These are phyloP conservation scores for Rhinatrema bivittatum DNA, from an alignment of 2,797 vertebrate species.

Conservation along the genomic window DNA sequence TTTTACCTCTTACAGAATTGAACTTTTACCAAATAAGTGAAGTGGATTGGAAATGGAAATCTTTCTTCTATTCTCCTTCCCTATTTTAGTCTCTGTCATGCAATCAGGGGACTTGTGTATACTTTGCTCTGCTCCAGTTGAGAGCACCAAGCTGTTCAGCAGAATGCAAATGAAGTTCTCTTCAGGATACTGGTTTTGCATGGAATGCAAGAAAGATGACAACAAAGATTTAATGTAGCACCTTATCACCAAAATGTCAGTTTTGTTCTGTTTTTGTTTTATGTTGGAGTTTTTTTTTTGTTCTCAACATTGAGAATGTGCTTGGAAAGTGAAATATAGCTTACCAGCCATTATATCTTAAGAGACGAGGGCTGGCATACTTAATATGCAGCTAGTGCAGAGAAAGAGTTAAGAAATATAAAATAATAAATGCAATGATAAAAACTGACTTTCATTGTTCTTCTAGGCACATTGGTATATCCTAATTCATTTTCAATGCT, in stretches of 20 bases:
- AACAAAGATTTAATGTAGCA: constrained; percentile 8
- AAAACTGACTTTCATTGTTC: not conserved
- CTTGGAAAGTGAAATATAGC: not conserved
- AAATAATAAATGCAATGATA: not conserved
- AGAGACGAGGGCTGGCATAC: not conserved
- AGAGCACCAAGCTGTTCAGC: constrained; percentile 4
- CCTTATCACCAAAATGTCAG: not conserved
- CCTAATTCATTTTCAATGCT: not conserved
- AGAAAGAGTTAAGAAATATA: not conserved
- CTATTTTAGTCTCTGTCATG: not conserved
- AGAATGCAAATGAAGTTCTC: not conserved
- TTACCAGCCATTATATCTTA: not conserved
- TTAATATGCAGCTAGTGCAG: not conserved
- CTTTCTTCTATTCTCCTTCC: not conserved
- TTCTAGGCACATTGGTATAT: not conserved
- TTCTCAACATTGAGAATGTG: not conserved
- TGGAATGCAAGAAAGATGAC: not conserved
- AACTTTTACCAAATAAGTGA: not conserved
- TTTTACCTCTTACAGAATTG: not conserved
- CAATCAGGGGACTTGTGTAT: not conserved
- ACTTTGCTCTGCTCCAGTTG: constrained; percentile 2
- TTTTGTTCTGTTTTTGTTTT: constrained; percentile 1
- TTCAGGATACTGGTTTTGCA: not conserved
- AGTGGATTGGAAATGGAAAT: not conserved
- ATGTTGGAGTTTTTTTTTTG: too few relatives aligned